These are phyloP conservation scores for Lutraria lutraria DNA, from an alignment of 2,888 invertebrate genomes.

Conservation along the genomic window DNA sequence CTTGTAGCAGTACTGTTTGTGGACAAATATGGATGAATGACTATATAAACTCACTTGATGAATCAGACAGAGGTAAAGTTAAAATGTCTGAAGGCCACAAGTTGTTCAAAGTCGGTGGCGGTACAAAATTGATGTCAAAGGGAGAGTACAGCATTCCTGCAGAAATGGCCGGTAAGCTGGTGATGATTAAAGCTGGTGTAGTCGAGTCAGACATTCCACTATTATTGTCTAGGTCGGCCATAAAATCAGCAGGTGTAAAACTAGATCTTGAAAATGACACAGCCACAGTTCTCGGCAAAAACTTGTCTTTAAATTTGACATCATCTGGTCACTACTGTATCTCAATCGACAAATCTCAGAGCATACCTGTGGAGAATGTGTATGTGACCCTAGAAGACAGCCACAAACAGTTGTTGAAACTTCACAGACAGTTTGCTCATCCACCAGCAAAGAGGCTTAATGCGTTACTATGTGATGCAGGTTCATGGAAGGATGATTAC, in stretches of 20 bases:
- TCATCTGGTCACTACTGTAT: constrained; percentile 62
- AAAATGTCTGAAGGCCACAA: constrained; percentile 29
- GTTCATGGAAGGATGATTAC: constrained; percentile 45
- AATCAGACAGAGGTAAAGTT: constrained; percentile 41
- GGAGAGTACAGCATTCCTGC: constrained; percentile 43
- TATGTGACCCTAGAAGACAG: no score
- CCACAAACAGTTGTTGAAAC: no score
- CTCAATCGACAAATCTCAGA: constrained; percentile 50
- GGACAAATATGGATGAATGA: constrained; percentile 51
- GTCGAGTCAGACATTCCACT: constrained; percentile 58
- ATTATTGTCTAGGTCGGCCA: constrained; percentile 45
- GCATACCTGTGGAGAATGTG: neutral
- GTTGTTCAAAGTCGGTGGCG: constrained; percentile 56
- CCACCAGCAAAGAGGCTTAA: constrained; percentile 38
- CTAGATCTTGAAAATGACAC: constrained; percentile 62
- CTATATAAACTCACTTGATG: constrained; percentile 40
- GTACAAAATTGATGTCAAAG: constrained; percentile 38
- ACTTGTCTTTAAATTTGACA: constrained; percentile 55
- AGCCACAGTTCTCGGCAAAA: constrained; percentile 48
- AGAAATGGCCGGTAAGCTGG: constrained; percentile 48
- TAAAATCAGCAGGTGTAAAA: constrained; percentile 58
- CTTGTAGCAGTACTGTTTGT: constrained; percentile 64
- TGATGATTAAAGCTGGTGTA: constrained; percentile 54
- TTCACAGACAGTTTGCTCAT: constrained; percentile 52
- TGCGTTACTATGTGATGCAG: constrained; percentile 51